Evolutionary conservation across 2,113 vertebrate species (phyloP), one percentile per base, ranked within the genome.

Genomic region (Spea bombifrons): DNA sequence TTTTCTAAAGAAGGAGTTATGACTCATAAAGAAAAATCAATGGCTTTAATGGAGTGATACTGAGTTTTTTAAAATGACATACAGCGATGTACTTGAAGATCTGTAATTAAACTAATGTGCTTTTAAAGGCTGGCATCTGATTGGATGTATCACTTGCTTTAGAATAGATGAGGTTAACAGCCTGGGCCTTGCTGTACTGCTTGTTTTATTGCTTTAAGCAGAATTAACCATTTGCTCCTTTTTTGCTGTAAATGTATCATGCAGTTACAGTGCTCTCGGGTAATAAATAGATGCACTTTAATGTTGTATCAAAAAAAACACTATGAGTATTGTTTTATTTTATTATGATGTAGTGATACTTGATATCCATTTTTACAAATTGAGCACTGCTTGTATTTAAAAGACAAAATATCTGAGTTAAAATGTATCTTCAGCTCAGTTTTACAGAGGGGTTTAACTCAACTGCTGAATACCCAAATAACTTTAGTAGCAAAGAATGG

Each of bases 11-110:
- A 78, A 80, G 78, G 71, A 80, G 78, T 80, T 80, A 80, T 80
- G 78, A 80, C 65, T 80, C 71, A 80, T 80, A 80, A 80, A 80
- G 70, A 53, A 80, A 80, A 80, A 80, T 80, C 78, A 80, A 80
- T 80, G 78, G 78, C 78, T 80, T 80, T 80, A 80, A 80, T 80
- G 78, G 78, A 80, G 78, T 80, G 78, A 74, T 80, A 80, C 78
- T 80, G 78, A 74, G 78, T 80, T 80, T 80, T 74, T 74, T 80
- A 80, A 80, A 80, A 80, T 80, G 78, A 74, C 78, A 80, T 74
- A 80, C 78, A 74, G 78, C 71, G 43, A 74, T 80, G 78, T 80
- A 80, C 71, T 80, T 80, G 71, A 52, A 80, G 78, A 74, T 80
- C 78, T 80, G 78, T 73, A 80, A 80, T 80, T 80, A 80, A 80